Evolutionary conservation across 92 coral and sea anemone genomes (phyloP).

Genomic region (Paramuricea clavata): DNA sequence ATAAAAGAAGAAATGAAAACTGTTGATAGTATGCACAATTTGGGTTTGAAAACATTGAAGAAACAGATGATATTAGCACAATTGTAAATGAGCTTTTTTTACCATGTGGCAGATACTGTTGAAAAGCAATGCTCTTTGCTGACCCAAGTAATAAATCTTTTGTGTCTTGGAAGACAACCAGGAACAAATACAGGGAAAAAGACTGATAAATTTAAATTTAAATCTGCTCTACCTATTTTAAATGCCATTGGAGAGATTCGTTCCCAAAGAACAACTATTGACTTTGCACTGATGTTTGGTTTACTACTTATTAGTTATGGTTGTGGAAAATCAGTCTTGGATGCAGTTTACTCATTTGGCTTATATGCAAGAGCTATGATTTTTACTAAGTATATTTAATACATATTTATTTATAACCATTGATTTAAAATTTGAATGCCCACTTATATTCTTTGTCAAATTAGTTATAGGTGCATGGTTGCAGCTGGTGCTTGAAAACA

Average conservation of each 20-base stretch:
- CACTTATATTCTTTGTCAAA: background rate
- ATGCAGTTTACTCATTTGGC: constrained; percentile 37
- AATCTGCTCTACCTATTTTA: constrained; percentile 34
- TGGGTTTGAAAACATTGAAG: constrained; percentile 1
- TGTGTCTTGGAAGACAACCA: background rate
- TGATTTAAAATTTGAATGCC: background rate
- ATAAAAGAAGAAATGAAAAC: background rate
- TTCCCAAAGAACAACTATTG: constrained; percentile 42
- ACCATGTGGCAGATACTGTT: constrained; percentile 9
- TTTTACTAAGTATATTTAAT: background rate
- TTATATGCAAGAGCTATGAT: constrained; percentile 29
- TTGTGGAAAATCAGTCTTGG: constrained; percentile 36
- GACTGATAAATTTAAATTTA: constrained; percentile 31
- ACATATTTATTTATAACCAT: background rate
- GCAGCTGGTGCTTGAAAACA: background rate
- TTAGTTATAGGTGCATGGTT: background rate
- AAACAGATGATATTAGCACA: background rate
- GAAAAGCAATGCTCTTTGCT: background rate
- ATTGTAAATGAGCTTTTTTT: background rate
- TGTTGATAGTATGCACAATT: background rate
- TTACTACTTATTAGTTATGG: constrained; percentile 44
- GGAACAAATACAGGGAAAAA: constrained; percentile 20
- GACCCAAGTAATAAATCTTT: background rate
- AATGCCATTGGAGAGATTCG: constrained; percentile 31
- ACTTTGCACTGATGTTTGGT: constrained; percentile 41